A percentile compares a stretch with the other conserved stretches of the same genome.
Conservation (phyloP, 2,113 vertebrate species). For the Dipodomys stephensi region DNA sequence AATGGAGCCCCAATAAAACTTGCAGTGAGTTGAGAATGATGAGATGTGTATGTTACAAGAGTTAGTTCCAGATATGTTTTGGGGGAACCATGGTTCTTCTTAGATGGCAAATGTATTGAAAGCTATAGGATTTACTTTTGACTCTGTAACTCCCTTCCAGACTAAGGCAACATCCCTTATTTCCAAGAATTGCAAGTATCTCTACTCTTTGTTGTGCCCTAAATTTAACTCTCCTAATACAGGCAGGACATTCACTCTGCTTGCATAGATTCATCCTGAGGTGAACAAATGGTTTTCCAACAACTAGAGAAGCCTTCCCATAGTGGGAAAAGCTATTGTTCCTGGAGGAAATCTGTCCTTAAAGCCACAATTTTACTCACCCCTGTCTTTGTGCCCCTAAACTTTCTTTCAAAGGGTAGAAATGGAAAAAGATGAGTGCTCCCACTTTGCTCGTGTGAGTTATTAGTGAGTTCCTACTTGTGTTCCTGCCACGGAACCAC, state of each 20-base stretch:
- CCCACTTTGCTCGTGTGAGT: neutral
- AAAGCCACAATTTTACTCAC: neutral
- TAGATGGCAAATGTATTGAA: accelerated
- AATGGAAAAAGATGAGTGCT: neutral
- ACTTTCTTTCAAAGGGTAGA: neutral
- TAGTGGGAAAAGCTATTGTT: neutral
- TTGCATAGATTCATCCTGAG: neutral
- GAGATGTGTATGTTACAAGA: neutral
- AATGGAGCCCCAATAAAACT: neutral
- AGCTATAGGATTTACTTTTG: neutral
- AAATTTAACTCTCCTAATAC: neutral
- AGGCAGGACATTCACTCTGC: neutral
- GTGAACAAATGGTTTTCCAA: too few species aligned
- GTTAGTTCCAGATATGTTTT: neutral
- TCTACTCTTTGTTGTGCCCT: neutral
- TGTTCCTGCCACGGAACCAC: neutral
- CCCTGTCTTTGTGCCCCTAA: too few species aligned
- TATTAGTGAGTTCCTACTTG: neutral
- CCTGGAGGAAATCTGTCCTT: neutral
- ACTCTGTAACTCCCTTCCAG: neutral
- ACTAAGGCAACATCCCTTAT: neutral
- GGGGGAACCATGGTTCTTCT: neutral
- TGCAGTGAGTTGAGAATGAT: neutral
- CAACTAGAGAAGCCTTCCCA: neutral
- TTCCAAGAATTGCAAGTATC: neutral